Evolutionary conservation across 2,797 vertebrate species (phyloP).

Genomic region (Balearica regulorum): DNA sequence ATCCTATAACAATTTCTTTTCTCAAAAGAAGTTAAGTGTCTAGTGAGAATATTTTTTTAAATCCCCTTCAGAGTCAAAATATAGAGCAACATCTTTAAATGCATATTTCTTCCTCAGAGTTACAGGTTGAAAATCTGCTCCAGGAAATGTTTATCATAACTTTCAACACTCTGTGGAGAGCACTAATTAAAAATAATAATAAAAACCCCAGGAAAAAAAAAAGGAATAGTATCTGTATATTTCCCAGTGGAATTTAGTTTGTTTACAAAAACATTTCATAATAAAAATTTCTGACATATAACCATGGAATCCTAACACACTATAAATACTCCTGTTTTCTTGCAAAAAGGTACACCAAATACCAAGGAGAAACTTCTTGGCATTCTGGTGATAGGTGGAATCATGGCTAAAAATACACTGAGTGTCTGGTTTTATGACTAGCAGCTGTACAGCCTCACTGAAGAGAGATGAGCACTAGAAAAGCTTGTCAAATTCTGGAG

Average conservation of each 20-base stretch:
- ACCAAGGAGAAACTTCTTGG: background rate
- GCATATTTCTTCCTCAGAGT: slow-evolving; percentile 35
- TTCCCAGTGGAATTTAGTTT: slow-evolving; percentile 52
- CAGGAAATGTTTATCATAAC: slow-evolving; percentile 50
- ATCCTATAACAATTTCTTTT: background rate
- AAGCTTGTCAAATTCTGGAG: background rate
- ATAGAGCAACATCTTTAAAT: slow-evolving; percentile 29
- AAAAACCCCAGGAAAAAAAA: background rate
- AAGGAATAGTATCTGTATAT: background rate
- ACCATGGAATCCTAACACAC: background rate
- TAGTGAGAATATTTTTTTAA: background rate
- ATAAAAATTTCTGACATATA: slow-evolving; percentile 30
- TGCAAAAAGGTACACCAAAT: background rate
- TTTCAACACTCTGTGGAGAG: slow-evolving; percentile 50
- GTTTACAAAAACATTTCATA: slow-evolving; percentile 41
- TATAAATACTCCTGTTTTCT: background rate
- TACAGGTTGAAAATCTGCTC: slow-evolving; percentile 24
- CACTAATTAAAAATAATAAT: slow-evolving; percentile 61
- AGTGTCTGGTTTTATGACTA: background rate
- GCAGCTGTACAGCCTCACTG: background rate
- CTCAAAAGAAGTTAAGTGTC: background rate
- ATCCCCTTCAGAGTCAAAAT: slow-evolving; percentile 9
- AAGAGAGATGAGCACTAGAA: background rate
- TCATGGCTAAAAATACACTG: background rate
- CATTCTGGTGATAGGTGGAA: background rate